Percentiles rank a stretch among this genome's conserved stretches.
Conservation (phyloP, 2,113 vertebrate genomes). For the Platanista minor region DNA sequence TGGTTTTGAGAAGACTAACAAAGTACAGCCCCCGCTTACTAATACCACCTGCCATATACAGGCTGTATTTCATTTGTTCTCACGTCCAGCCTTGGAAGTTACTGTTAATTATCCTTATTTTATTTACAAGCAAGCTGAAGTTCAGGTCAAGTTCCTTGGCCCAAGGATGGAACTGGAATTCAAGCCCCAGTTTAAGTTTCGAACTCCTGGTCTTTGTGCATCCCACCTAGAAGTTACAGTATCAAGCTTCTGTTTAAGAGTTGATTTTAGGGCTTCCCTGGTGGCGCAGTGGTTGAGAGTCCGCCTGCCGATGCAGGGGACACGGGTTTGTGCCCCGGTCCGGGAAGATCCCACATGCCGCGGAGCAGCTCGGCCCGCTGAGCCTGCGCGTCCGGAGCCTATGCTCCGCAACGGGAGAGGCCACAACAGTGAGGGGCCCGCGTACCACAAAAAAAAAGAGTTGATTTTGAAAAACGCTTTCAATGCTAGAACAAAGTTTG, state of each 20-base stretch:
- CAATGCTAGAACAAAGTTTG: background rate
- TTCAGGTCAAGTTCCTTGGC: background rate
- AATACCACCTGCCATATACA: background rate
- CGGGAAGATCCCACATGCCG: too few species aligned
- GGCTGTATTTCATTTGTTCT: background rate
- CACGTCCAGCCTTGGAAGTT: background rate
- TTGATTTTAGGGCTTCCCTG: too few species aligned
- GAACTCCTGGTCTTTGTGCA: background rate
- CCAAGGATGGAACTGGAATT: background rate
- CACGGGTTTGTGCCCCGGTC: too few species aligned
- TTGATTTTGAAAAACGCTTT: background rate
- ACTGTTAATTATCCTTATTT: background rate
- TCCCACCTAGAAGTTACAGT: background rate
- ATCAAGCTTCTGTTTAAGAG: background rate
- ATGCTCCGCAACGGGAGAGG: too few species aligned
- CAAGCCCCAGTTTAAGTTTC: background rate
- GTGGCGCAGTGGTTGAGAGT: too few species aligned
- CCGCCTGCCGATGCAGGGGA: too few species aligned
- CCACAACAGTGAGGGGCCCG: too few species aligned
- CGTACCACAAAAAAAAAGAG: too few species aligned
- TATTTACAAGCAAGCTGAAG: background rate
- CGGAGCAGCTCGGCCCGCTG: too few species aligned
- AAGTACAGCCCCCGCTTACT: background rate
- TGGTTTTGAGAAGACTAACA: background rate
- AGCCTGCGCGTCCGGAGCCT: too few species aligned